Percentiles rank a stretch among this genome's conserved stretches.
These are phyloP conservation scores for Urocynchramus pylzowi DNA, from an alignment of 2,113 vertebrate species.

Conservation along the genomic window DNA sequence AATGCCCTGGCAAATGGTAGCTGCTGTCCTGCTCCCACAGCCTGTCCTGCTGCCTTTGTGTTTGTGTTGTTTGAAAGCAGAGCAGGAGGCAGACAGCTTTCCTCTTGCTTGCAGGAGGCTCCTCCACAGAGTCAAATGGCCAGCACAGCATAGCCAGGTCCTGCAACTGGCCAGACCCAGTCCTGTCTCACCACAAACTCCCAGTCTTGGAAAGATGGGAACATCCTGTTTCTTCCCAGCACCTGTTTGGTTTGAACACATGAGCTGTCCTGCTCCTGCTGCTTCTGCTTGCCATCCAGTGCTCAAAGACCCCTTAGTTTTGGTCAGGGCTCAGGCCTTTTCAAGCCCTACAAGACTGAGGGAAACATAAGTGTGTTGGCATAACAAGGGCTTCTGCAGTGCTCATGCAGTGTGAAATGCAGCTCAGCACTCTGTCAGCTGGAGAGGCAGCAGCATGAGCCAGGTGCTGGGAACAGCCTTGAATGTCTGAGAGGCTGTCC, in stretches of 20 bases:
- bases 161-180: background rate
- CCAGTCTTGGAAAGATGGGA: background rate
- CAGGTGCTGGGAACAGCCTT: background rate
- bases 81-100: background rate
- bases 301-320: background rate
- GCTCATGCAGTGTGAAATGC: background rate
- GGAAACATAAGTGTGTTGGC: background rate
- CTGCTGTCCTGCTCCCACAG: background rate
- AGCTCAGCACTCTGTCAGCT: background rate
- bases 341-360: background rate
- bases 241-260: background rate
- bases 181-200: background rate
- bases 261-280: background rate
- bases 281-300: background rate
- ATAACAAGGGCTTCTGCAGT: background rate
- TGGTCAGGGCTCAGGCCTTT: background rate
- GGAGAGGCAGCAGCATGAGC: background rate
- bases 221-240: background rate
- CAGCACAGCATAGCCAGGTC: background rate
- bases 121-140: background rate
- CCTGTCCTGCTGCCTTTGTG: background rate
- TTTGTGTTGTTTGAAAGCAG: background rate
- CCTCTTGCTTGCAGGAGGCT: background rate
- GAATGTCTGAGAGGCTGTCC: background rate
- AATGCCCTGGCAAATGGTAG: background rate